Evolutionary conservation across 2,888 invertebrate species (phyloP).

Genomic region (Agrochola lychnidis): DNA sequence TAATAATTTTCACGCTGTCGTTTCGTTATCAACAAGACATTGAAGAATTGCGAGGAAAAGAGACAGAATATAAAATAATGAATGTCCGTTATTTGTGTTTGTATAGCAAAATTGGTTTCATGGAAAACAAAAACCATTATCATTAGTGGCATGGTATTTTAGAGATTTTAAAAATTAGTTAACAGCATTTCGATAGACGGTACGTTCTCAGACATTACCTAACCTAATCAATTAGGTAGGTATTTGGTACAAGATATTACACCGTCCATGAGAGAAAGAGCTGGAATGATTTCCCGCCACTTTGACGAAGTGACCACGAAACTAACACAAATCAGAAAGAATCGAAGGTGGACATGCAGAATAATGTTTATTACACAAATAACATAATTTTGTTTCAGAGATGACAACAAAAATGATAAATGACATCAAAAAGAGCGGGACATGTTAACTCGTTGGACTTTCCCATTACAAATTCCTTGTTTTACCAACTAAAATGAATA

Average conservation of each 20-base stretch:
- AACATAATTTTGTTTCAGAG: conserved; percentile 22
- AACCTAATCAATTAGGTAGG: conserved; percentile 58
- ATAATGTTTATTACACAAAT: conserved; percentile 10
- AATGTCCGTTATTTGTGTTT: conserved; percentile 63
- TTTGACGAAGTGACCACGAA: conserved; percentile 62
- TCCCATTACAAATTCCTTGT: conserved; percentile 82
- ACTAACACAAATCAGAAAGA: conserved; percentile 19
- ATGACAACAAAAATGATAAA: conserved; percentile 62
- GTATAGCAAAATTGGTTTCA: conserved; percentile 35
- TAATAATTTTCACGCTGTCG: conserved; percentile 73
- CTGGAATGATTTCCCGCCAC: conserved; percentile 82
- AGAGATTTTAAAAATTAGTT: background rate
- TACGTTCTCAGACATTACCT: conserved; percentile 47
- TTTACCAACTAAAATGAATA: conserved; percentile 74
- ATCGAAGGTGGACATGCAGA: background rate
- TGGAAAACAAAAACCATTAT: conserved; percentile 28
- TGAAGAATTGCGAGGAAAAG: conserved; percentile 67
- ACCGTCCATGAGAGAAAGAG: conserved; percentile 49
- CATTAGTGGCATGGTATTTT: conserved; percentile 5
- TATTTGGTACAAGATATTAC: conserved; percentile 29
- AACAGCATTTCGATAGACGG: background rate
- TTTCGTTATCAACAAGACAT: conserved; percentile 69
- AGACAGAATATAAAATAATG: conserved; percentile 72
- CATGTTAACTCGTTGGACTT: conserved; percentile 85
- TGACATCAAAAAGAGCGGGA: conserved; percentile 90